Evolutionary conservation across 2,888 invertebrate genomes (phyloP).

Genomic region (Pemphredon lugubris): DNA sequence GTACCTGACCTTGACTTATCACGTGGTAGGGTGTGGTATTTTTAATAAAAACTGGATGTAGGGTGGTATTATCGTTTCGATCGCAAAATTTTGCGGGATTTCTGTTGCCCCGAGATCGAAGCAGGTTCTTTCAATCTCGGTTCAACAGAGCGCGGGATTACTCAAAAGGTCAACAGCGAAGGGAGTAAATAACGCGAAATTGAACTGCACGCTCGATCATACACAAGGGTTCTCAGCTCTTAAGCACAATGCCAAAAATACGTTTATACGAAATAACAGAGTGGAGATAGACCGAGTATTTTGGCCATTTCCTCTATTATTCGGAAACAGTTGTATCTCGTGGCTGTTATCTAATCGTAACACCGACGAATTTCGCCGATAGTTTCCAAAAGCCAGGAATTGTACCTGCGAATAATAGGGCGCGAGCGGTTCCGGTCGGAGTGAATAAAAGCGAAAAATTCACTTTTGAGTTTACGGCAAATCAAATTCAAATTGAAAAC

Average conservation of each 20-base stretch:
- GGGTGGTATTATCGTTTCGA: conserved; percentile 21
- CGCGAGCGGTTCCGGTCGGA: background rate
- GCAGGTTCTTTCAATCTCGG: conserved; percentile 49
- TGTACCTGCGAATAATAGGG: background rate
- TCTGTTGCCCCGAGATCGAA: conserved; percentile 39
- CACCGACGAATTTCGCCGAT: background rate
- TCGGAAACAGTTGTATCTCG: conserved; percentile 15
- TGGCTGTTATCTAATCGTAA: conserved; percentile 5
- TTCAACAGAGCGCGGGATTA: conserved; percentile 50
- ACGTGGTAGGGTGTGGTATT: too few species aligned
- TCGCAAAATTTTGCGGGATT: conserved; percentile 31
- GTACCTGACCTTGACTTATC: too few species aligned
- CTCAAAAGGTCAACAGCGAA: conserved; percentile 50
- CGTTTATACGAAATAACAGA: conserved; percentile 29
- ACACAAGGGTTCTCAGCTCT: conserved; percentile 18
- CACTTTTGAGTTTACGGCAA: too few species aligned
- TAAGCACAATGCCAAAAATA: conserved; percentile 31
- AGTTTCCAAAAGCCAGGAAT: background rate
- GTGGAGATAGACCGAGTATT: conserved; percentile 26
- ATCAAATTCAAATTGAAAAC: too few species aligned
- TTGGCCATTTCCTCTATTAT: conserved; percentile 25
- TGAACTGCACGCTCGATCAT: conserved; percentile 42
- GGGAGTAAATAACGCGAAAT: conserved; percentile 57
- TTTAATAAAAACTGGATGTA: conserved; percentile 50
- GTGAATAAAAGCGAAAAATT: background rate